Conservation (phyloP, 2,797 vertebrate species). For the Chiroxiphia lanceolata region DNA sequence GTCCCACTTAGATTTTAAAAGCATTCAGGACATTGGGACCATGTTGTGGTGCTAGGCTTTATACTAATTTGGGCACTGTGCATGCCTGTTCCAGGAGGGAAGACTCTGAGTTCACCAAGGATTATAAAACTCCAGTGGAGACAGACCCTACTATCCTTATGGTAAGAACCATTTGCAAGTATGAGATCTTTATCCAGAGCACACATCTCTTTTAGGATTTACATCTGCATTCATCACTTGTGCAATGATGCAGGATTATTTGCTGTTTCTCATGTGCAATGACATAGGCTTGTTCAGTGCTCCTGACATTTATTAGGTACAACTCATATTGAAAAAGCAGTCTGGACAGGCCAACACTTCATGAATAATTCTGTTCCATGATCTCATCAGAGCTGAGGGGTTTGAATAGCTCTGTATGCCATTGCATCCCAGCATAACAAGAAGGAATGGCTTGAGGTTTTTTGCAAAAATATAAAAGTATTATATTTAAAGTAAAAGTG, state of each 20-base stretch:
- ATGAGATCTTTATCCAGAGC: not conserved
- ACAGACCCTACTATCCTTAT: not conserved
- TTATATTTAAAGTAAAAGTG: not conserved
- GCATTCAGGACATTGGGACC: not conserved
- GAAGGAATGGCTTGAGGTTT: rapidly evolving
- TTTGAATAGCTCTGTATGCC: not conserved
- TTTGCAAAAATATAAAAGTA: not conserved
- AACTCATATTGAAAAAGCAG: not conserved
- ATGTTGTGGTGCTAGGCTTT: not conserved
- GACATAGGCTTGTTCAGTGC: not conserved
- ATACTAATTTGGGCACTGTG: rapidly evolving
- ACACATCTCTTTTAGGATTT: not conserved
- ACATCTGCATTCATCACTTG: not conserved
- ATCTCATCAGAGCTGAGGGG: not conserved
- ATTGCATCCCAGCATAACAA: not conserved
- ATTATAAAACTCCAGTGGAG: not conserved
- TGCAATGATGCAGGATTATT: not conserved
- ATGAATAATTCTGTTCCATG: not conserved
- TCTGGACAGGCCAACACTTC: not conserved
- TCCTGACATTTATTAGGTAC: not conserved
- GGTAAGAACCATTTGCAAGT: not conserved
- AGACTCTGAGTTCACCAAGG: not conserved
- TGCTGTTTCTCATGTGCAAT: not conserved
- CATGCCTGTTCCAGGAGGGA: not conserved
- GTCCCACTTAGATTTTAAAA: not conserved